Base-by-base conservation (phyloP, 2,797 vertebrate species). In the Hydrolagus colliei region DNA sequence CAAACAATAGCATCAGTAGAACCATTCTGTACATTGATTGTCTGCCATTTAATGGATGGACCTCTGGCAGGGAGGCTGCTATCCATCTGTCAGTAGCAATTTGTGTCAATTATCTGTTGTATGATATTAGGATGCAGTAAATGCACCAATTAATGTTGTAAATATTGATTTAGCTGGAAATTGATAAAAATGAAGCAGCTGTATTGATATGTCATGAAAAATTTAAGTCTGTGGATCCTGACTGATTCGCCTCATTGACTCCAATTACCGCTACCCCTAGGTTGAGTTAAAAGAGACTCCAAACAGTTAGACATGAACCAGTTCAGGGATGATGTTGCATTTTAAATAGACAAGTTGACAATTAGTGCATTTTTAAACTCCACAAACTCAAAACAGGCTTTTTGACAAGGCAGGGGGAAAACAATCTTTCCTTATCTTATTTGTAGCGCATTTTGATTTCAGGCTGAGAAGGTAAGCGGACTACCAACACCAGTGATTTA, bases 331-430 rank as follows among this genome's bases (percentile, higher is more conserved):
- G 41, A 52, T 20, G 79, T 52, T 92, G 92, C 89, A 88, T 93
- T 93, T 93, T 89, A 88, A 90, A 94, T 92, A 91, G 91, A 91
- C 91, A 93, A 94, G 91, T 92, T 90, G 91, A 92, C 90, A 41
- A 41, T 10, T 1, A n/a, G 65, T 16, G 35, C 65, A 84, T n/a
- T 52, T 82, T 84, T 32, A 52, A 79, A 41, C 27, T 20, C 32
- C 52, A n/a, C 68, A 71, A 84, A 84, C 71, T 71, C 65, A 71
- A 63, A 84, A n/a, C 65, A 35, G 16, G 63, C 20, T 84, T 84
- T 27, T 71, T 71, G 16, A 84, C n/a, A 71, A 80, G 16, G 1
- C 35, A 82, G 41, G 32, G 52, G 41, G 41, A 20, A 20, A 18
- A n/a, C 41, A 65, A 80, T 84, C 79, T 71, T 16, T 84, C 65